Percentiles rank a stretch among this genome's conserved stretches.
Evolutionary conservation across 2,113 vertebrate genomes (phyloP).

Genomic region (Hoplias malabaricus): DNA sequence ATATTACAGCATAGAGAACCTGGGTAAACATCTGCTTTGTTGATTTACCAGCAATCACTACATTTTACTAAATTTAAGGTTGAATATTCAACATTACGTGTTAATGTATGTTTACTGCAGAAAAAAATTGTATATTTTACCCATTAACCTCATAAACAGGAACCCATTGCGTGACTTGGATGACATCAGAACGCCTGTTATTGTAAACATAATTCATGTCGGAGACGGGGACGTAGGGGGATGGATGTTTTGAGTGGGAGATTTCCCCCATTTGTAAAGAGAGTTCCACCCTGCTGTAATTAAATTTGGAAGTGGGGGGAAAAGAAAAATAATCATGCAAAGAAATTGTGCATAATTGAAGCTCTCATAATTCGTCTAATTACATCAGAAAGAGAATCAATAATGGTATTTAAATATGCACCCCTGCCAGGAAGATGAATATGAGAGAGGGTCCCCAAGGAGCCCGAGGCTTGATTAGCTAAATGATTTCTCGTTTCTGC

Average conservation of each 20-base stretch:
- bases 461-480: conserved; percentile 61
- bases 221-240: not conserved
- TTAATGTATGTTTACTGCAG: not conserved
- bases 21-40: conserved; percentile 75
- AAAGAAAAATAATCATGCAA: conserved; percentile 16
- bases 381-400: conserved; percentile 51
- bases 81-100: not conserved
- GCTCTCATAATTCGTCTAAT: conserved; percentile 56
- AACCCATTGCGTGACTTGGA: not conserved
- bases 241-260: not conserved
- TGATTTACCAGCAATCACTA: not conserved
- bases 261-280: conserved; percentile 21
- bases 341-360: conserved; percentile 57
- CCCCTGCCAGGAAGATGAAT: conserved; percentile 58
- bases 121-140: not conserved
- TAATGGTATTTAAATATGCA: conserved; percentile 61
- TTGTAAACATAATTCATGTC: not conserved
- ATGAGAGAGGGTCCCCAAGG: conserved; percentile 53
- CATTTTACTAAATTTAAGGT: not conserved
- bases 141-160: not conserved
- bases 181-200: conserved; percentile 22
- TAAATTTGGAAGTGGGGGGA: conserved; percentile 19
- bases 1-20: conserved; percentile 95
- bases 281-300: conserved; percentile 35
- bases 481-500: conserved; percentile 46